Evolutionary conservation across 23 tunicate genomes (phyloP).

Genomic region (Ciona savignyi): DNA sequence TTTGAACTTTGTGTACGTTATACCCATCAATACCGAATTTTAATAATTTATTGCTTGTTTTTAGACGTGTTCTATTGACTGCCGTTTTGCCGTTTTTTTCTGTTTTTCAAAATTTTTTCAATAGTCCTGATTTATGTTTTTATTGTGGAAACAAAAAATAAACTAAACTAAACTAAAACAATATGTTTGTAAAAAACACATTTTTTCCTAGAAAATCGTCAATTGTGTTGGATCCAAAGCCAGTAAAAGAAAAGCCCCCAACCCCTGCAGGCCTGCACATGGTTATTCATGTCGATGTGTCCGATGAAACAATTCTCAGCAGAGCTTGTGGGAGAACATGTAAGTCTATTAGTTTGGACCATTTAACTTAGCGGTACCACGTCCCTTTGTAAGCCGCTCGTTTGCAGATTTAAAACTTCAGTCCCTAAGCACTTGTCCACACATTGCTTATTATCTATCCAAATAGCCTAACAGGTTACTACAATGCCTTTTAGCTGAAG

Average conservation of each 20-base stretch:
- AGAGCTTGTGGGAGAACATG: constrained; percentile 68
- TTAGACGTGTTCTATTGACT: no score
- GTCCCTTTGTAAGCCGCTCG: background rate
- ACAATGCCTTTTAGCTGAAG: no score
- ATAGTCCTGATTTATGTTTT: no score
- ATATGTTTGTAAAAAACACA: background rate
- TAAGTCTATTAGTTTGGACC: constrained; percentile 2
- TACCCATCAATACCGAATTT: no score
- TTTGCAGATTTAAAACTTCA: background rate
- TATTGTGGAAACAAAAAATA: no score
- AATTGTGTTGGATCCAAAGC: constrained; percentile 49
- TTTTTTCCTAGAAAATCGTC: constrained; percentile 28
- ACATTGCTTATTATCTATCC: no score
- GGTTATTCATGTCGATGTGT: constrained; percentile 55
- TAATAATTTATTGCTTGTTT: no score
- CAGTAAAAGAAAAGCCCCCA: constrained; percentile 14
- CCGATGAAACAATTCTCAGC: constrained; percentile 61
- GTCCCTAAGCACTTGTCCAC: no score
- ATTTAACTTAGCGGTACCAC: background rate
- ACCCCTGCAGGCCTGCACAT: constrained; percentile 47
- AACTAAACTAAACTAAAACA: background rate
- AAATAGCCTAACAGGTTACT: no score
- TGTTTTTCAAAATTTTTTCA: no score
- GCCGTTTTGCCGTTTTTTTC: no score
- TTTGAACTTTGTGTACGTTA: no score